These are phyloP conservation scores for Falcunculus frontatus DNA, from an alignment of 2,113 vertebrate species.

Conservation along the genomic window DNA sequence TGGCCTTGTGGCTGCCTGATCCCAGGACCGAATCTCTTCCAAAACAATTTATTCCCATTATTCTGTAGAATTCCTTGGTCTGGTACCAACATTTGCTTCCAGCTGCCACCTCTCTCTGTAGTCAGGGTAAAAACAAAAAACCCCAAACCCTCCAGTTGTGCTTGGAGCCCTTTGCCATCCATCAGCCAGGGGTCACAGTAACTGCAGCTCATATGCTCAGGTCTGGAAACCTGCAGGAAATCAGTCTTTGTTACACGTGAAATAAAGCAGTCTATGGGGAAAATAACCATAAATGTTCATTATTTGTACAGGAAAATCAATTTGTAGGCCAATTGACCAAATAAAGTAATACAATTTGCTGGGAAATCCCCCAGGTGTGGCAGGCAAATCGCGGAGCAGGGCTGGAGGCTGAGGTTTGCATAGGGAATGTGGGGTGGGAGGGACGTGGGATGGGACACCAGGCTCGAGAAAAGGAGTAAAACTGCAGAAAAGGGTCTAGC, in stretches of 20 bases:
- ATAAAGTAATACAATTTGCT: constrained; percentile 76
- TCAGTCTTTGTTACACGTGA: constrained; percentile 64
- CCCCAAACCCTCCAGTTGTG: background rate
- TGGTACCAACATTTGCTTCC: background rate
- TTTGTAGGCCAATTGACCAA: constrained; percentile 75
- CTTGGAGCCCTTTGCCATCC: background rate
- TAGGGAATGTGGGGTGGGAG: background rate
- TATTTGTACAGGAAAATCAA: constrained; percentile 78
- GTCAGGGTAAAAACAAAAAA: background rate
- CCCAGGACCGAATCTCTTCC: background rate
- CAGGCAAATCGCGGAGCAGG: background rate
- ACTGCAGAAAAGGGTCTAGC: background rate
- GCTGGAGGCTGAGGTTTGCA: background rate
- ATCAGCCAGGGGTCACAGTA: constrained; percentile 22
- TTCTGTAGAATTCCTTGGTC: background rate
- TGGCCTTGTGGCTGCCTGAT: background rate
- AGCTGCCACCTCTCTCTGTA: background rate
- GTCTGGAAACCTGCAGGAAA: constrained; percentile 58
- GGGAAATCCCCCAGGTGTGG: constrained; percentile 67
- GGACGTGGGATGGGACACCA: background rate
- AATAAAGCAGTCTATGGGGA: constrained; percentile 71
- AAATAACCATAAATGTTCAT: constrained; percentile 79
- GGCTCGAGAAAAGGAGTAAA: background rate
- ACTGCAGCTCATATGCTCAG: background rate
- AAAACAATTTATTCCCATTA: background rate